These are phyloP conservation scores for Cinclus mexicanus DNA, from an alignment of 2,113 vertebrate genomes.

Conservation along the genomic window DNA sequence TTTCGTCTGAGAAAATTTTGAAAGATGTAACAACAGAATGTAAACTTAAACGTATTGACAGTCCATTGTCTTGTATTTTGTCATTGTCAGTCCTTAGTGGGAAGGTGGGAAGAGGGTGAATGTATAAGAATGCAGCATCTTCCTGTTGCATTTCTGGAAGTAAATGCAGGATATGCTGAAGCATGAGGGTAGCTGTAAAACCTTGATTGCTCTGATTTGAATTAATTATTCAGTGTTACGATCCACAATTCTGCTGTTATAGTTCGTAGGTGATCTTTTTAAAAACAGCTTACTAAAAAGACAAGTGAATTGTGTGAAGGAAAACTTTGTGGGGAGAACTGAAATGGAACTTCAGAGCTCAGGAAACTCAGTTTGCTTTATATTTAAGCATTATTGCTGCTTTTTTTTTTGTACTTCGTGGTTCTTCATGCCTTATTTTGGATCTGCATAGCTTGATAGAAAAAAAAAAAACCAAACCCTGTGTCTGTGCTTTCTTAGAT, in stretches of 20 bases:
- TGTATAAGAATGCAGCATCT: background rate
- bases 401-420: fast-evolving
- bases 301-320: background rate
- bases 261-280: background rate
- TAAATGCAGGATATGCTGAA: background rate
- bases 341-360: background rate
- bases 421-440: background rate
- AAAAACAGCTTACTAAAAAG: background rate
- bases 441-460: background rate
- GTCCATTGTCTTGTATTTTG: background rate
- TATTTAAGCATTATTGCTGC: background rate
- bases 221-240: background rate
- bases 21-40: background rate
- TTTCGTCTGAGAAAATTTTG: background rate
- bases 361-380: background rate
- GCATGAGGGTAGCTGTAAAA: background rate
- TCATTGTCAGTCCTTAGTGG: background rate
- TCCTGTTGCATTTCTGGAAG: background rate
- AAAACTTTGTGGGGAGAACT: background rate
- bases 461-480: background rate
- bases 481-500: background rate
- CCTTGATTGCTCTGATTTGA: background rate
- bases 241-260: background rate
- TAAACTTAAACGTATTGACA: background rate
- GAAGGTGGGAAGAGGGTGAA: background rate